phyloP scores from a whole-genome alignment of 2,113 vertebrate genomes.

The Prionailurus viverrinus region DNA sequence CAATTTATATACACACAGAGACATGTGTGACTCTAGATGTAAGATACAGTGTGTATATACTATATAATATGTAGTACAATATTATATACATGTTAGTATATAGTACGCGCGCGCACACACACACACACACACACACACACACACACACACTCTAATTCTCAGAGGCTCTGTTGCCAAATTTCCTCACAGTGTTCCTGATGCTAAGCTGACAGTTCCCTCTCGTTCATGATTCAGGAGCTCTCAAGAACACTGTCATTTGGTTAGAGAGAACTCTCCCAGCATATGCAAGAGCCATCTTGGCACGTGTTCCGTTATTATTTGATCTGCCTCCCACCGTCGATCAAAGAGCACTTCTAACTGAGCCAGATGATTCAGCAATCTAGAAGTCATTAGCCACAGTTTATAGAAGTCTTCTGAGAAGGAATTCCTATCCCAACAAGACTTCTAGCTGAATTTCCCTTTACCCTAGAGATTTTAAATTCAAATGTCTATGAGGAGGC shows the following conservation, averaged over 20 bases:
- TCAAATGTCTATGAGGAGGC: neutral
- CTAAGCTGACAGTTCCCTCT: neutral
- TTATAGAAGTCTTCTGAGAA: neutral
- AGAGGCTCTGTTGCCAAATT: neutral
- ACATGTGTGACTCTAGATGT: neutral
- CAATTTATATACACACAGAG: neutral
- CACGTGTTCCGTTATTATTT: neutral
- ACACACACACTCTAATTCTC: neutral
- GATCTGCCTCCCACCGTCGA: neutral
- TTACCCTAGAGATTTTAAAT: neutral
- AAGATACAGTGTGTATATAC: neutral
- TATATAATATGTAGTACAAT: neutral
- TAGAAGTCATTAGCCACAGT: neutral
- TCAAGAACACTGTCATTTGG: neutral
- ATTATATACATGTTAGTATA: neutral
- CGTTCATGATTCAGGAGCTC: neutral
- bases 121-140: fast-evolving
- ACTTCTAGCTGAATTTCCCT: neutral
- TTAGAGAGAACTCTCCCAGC: neutral
- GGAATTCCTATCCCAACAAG: neutral
- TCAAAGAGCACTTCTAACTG: neutral
- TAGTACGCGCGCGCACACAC: fast-evolving
- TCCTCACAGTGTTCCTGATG: neutral
- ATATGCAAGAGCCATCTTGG: neutral
- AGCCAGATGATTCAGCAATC: neutral